These are phyloP conservation scores for Lomographa bimaculata DNA, from an alignment of 2,888 invertebrate genomes.

Conservation along the genomic window DNA sequence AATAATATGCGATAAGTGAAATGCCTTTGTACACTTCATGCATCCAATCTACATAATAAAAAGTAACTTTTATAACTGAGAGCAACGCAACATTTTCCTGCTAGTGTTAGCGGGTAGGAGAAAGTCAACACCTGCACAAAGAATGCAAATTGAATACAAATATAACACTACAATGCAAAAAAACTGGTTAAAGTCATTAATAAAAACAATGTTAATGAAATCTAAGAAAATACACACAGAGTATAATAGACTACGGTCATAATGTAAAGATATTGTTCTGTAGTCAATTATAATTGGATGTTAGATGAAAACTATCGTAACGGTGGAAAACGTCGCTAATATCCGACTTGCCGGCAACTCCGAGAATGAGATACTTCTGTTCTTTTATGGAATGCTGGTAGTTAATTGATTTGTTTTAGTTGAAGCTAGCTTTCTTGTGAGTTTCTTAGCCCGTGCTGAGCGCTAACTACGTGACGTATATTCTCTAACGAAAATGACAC, in stretches of 20 bases:
- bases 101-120: conserved; percentile 81
- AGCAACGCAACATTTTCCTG: conserved; percentile 83
- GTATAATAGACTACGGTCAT: conserved; percentile 54
- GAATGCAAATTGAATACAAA: conserved; percentile 77
- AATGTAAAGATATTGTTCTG: conserved; percentile 27
- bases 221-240: conserved; percentile 56
- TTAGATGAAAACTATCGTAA: conserved; percentile 52
- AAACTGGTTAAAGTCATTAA: conserved; percentile 65
- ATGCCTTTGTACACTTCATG: conserved; percentile 72
- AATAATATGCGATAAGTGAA: conserved; percentile 60
- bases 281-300: conserved; percentile 54
- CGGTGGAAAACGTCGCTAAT: conserved; percentile 75
- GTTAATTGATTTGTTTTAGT: conserved; percentile 78
- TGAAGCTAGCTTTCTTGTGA: conserved; percentile 71
- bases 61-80: conserved; percentile 58
- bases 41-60: conserved; percentile 50
- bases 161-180: conserved; percentile 80
- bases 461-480: conserved; percentile 55
- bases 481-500: conserved; percentile 6
- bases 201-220: conserved; percentile 70
- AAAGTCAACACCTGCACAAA: conserved; percentile 82
- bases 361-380: conserved; percentile 29
- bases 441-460: conserved; percentile 58
- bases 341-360: conserved; percentile 41
- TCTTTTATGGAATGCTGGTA: conserved; percentile 51